Percentiles rank a stretch among this genome's conserved stretches.
Conservation (phyloP, 2,888 invertebrate species). For the Dione juno region DNA sequence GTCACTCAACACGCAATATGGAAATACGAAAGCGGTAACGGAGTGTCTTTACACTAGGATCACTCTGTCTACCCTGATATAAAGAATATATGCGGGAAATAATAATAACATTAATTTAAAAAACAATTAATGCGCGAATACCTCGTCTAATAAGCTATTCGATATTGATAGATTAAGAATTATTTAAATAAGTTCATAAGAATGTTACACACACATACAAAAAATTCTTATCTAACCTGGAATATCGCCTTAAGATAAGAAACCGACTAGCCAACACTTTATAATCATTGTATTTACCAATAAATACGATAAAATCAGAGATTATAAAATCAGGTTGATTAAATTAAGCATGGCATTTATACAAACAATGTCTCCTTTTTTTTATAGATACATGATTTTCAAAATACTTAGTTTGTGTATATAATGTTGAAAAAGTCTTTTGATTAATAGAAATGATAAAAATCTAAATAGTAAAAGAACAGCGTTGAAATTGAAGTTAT, state of each 20-base stretch:
- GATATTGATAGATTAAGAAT: no score
- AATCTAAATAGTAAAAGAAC: not conserved
- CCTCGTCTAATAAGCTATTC: no score
- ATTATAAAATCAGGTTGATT: not conserved
- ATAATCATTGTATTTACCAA: conserved; percentile 12
- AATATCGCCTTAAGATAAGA: conserved; percentile 12
- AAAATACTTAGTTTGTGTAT: not conserved
- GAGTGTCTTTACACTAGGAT: no score
- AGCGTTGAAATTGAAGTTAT: not conserved
- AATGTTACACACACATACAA: not conserved
- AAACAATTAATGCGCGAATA: no score
- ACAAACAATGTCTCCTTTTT: not conserved
- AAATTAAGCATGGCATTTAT: not conserved
- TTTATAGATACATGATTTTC: not conserved
- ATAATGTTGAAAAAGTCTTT: not conserved
- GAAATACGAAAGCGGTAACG: no score
- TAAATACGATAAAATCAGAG: conserved; percentile 14
- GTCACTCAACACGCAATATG: no score
- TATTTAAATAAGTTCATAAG: not conserved
- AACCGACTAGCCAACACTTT: conserved; percentile 8
- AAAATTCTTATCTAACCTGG: not conserved
- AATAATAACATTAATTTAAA: no score
- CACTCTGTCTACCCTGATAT: no score
- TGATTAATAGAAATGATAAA: not conserved
- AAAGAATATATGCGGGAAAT: no score